Evolutionary conservation across 2,797 vertebrate species (phyloP).

Genomic region (Schizopygopsis pylzovi): DNA sequence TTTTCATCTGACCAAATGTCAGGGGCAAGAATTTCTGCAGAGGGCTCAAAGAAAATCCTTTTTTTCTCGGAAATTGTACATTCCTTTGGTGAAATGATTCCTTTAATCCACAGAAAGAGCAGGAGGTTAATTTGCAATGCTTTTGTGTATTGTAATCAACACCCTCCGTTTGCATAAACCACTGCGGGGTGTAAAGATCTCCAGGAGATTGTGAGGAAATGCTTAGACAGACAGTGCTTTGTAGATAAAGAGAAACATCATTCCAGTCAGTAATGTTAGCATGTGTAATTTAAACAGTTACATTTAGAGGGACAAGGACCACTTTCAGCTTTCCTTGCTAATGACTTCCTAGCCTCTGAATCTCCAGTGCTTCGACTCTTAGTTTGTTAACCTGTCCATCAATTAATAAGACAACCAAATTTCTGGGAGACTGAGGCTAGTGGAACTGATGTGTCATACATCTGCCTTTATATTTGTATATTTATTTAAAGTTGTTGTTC

Average conservation of each 20-base stretch:
- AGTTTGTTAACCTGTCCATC: slow-evolving; percentile 40
- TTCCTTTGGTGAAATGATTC: slow-evolving; percentile 25
- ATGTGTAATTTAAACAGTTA: slow-evolving; percentile 28
- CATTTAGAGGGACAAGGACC: slow-evolving; percentile 31
- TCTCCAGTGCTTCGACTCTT: slow-evolving; percentile 16
- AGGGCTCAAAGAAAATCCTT: neutral
- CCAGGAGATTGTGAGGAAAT: slow-evolving; percentile 18
- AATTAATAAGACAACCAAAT: neutral
- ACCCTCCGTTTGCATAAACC: slow-evolving; percentile 34
- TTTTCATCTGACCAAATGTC: slow-evolving; percentile 4
- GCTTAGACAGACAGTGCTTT: slow-evolving; percentile 40
- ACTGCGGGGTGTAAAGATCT: slow-evolving; percentile 30
- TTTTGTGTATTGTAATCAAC: slow-evolving; percentile 47
- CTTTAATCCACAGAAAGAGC: slow-evolving; percentile 33
- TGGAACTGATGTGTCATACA: neutral
- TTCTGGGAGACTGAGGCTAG: neutral
- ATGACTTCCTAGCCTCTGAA: slow-evolving; percentile 33
- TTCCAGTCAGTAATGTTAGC: slow-evolving; percentile 23
- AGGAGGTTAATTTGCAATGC: slow-evolving; percentile 46
- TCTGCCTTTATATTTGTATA: neutral
- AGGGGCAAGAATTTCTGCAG: neutral
- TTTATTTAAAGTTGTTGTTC: no score
- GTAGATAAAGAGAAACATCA: slow-evolving; percentile 32
- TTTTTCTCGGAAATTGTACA: neutral
- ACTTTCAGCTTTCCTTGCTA: slow-evolving; percentile 7